Evolutionary conservation across 2,888 invertebrate species (phyloP).

Genomic region (Polydrusus tereticollis): DNA sequence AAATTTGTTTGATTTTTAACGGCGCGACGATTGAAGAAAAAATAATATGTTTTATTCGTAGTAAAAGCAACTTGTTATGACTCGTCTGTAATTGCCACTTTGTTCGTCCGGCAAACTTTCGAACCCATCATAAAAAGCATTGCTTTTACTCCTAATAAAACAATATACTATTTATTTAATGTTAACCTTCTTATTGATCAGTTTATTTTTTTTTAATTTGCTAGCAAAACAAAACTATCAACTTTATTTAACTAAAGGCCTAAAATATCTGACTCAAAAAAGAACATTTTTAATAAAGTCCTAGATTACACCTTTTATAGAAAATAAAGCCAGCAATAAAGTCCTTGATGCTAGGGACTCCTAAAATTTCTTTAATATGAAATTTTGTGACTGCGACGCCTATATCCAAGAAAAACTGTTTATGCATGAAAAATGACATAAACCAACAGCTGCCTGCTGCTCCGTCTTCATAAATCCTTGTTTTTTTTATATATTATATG

Average conservation of each 20-base stretch:
- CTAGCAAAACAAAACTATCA: too few species aligned
- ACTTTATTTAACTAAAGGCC: background rate
- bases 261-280: background rate
- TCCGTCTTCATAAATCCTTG: constrained; percentile 46
- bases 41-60: too few species aligned
- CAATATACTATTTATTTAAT: too few species aligned
- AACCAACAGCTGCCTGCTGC: constrained; percentile 39
- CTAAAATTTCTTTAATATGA: constrained; percentile 21
- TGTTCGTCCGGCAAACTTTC: too few species aligned
- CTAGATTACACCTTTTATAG: background rate
- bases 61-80: too few species aligned
- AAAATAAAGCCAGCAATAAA: constrained; percentile 1
- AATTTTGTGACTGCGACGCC: constrained; percentile 16
- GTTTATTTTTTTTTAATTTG: too few species aligned
- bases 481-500: constrained; percentile 42
- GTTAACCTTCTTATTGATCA: too few species aligned
- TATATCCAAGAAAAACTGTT: constrained; percentile 38
- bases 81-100: too few species aligned
- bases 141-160: too few species aligned
- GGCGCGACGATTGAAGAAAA: too few species aligned
- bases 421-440: constrained; percentile 43
- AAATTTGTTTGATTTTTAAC: too few species aligned
- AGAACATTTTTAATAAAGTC: background rate
- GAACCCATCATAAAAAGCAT: too few species aligned
- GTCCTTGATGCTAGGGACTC: background rate